A percentile compares a stretch with the other conserved stretches of the same genome.
Conservation (phyloP, 2,888 invertebrate species). For the Tachina lurida region DNA sequence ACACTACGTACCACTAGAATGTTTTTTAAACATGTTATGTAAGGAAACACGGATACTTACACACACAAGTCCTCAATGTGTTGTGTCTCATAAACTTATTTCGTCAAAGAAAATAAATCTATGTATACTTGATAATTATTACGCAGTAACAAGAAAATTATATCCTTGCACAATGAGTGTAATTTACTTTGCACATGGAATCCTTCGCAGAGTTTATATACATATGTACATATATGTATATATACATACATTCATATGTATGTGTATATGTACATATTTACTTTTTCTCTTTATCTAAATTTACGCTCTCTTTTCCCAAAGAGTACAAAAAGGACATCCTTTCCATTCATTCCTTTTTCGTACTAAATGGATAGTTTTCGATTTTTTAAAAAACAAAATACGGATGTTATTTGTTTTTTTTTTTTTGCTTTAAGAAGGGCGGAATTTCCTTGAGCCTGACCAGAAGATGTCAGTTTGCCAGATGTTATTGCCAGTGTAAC, state of each 20-base stretch:
- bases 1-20: not conserved
- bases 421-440: not conserved
- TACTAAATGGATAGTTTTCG: not conserved
- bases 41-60: not conserved
- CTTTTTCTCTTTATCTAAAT: not conserved
- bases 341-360: not conserved
- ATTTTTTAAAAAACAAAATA: constrained; percentile 8
- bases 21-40: not conserved
- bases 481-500: too few species aligned
- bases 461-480: constrained; percentile 14
- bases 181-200: not conserved
- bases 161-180: not conserved
- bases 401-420: not conserved
- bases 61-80: not conserved
- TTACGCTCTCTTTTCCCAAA: not conserved
- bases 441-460: constrained; percentile 5
- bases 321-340: constrained; percentile 9
- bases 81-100: constrained; percentile 21
- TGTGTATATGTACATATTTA: not conserved
- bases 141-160: not conserved
- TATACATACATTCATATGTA: not conserved
- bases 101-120: not conserved
- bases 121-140: not conserved
- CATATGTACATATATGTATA: not conserved
- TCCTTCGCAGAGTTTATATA: not conserved